A percentile compares a stretch with the other conserved stretches of the same genome.
phyloP scores from a whole-genome alignment of 2,113 vertebrate species.

The Motacilla tschutschensis region DNA sequence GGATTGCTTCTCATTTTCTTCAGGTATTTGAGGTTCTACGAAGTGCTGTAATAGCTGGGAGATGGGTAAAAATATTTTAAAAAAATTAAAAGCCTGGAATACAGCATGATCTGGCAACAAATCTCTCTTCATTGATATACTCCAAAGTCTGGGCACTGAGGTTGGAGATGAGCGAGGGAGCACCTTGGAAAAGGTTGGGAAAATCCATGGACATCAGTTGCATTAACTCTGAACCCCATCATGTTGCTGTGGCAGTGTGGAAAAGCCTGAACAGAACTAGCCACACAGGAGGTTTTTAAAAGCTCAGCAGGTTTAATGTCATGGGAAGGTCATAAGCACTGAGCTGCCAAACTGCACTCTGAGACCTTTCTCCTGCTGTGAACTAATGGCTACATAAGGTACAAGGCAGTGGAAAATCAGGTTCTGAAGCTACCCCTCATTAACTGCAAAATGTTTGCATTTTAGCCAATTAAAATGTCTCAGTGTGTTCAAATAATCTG shows the following conservation, averaged over 20 bases:
- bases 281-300: neutral
- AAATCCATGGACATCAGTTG: neutral
- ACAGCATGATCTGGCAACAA: neutral
- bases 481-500: neutral
- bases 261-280: neutral
- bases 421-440: constrained; percentile 5
- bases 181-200: neutral
- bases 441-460: constrained; percentile 25
- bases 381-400: neutral
- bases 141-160: neutral
- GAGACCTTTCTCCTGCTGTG: constrained; percentile 1
- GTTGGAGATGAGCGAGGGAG: neutral
- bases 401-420: constrained; percentile 16
- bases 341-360: neutral
- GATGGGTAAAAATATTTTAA: neutral
- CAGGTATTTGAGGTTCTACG: neutral
- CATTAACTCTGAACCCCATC: neutral
- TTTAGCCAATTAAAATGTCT: constrained; percentile 29
- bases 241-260: neutral
- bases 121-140: neutral
- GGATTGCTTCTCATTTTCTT: neutral
- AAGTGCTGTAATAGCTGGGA: neutral
- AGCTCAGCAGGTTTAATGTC: neutral
- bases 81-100: neutral
- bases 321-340: neutral